Evolutionary conservation across 2,797 vertebrate genomes (phyloP), one percentile per base, ranked within the genome.

Genomic region (Lagodon rhomboides): DNA sequence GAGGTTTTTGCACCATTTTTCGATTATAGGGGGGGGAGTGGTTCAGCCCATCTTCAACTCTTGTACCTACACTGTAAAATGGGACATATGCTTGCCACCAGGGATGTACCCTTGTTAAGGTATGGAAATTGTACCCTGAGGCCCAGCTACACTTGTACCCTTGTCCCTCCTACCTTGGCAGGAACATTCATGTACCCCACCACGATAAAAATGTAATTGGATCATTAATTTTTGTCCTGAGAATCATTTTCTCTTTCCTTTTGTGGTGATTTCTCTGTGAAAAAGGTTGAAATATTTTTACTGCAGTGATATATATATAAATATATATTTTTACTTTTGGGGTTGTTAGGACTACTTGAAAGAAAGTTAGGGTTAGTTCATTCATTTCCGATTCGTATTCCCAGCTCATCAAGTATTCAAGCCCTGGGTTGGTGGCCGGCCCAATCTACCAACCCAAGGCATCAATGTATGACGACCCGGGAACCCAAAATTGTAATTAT

Each of bases 61-160:
- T 65, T 34, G 50, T 49, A 34, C 34, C 34, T 15, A 20, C 49
- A 61, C 59, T 69, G 34, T 47, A 59, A 85, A 82, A 71, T 60
- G n/a, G 55, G 55, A 58, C 53, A 49, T 15, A 59, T 53, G 16
- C 44, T 71, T 18, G 49, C 64, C 67, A 65, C 47, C 15, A 7
- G 30, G 47, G 58, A 62, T 41, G 60, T 64, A 69, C 43, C 59
- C 47, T 73, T 67, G 63, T 68, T 59, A 27, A 79, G 58, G 55
- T 68, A 68, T 70, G 23, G 65, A 80, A 53, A n/a, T n/a, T 53
- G 27, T 46, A 61, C 22, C 27, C 22, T 13, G 0, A 55, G 47
- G 34, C n/a, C 27, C 1, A 5, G n/a, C 53, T 22, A 30, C 34
- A 43, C 46, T 44, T 59, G 12, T 22, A 22, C 25, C 30, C 27